Base-by-base conservation (phyloP, 2,113 vertebrate species). In the Malurus melanocephalus region DNA sequence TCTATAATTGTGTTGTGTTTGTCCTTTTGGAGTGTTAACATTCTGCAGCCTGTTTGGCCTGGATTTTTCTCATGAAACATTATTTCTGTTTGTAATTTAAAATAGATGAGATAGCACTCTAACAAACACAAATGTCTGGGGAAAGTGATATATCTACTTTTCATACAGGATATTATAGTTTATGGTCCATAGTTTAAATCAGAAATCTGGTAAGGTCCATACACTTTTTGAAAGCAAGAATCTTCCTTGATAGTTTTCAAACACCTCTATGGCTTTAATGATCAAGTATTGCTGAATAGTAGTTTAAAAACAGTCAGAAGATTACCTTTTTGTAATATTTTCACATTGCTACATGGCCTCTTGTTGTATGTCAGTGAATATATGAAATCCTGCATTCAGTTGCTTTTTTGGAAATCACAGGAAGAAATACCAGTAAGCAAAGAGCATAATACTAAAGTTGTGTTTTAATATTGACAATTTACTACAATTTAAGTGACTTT, bases 111-210 rank as follows among this genome's bases (percentile, higher is more conserved):
- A 35, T 46, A 49, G 18, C 20, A 18, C 32, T 48, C 55, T 56
- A 66, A 60, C n/a, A 75, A 64, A 40, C 0, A 5, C 0, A 3
- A 42, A 42, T 27, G 1, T 48, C 7, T 9, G 28, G 0, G 16
- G 20, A 51, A 64, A 68, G 30, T 69, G 23, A 14, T 10, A 8
- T 11, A 26, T 12, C 38, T 59, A 5, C 28, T 16, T 83, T 80
- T 52, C 33, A 30, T 3, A 10, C 23, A 59, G 32, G 65, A 28
- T 74, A 30, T 23, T 80, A 4, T 62, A 10, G 3, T 33, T 33
- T 53, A 10, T 46, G 16, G 13, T 81, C n/a, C 13, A 4, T 22
- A 33, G 26, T 59, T 82, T 62, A 49, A 72, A 68, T 52, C 13
- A 13, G 33, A 52, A 75, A 14, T 65, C 20, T 82, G 2, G 18